Conservation (phyloP, 2,888 invertebrate species). For the Chrysolina haemoptera region DNA sequence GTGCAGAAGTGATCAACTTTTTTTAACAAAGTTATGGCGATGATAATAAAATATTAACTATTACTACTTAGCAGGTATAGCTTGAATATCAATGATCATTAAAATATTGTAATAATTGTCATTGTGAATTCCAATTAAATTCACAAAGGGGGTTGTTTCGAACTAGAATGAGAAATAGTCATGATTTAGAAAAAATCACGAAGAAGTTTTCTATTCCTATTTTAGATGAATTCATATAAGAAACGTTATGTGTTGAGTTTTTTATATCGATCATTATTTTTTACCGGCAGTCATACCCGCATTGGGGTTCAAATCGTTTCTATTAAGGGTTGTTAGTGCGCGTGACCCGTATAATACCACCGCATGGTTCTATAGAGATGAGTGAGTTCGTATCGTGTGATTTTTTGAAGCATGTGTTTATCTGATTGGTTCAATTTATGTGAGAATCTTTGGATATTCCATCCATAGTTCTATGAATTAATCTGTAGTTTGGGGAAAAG, state of each 20-base stretch:
- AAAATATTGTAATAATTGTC: no score
- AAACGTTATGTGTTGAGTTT: not conserved
- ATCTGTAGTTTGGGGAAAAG: not conserved
- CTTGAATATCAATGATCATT: no score
- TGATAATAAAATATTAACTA: no score
- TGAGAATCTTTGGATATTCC: conserved; percentile 20
- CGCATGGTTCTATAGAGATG: conserved; percentile 48
- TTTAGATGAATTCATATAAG: not conserved
- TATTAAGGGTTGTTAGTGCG: conserved; percentile 51
- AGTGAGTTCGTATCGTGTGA: conserved; percentile 13
- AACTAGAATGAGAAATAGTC: no score
- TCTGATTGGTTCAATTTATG: conserved; percentile 2
- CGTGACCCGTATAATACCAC: conserved; percentile 55
- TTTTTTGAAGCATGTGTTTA: conserved; percentile 20
- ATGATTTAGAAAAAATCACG: not conserved
- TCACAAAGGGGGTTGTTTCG: no score
- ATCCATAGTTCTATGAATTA: not conserved
- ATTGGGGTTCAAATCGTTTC: conserved; percentile 47
- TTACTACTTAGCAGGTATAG: no score
- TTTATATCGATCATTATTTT: not conserved
- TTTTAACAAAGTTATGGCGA: no score
- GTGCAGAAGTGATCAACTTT: no score
- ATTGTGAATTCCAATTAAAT: no score
- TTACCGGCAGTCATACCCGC: conserved; percentile 48
- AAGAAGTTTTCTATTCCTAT: not conserved